Base-by-base conservation (phyloP, 2,888 invertebrate species). In the Melieria picta region DNA sequence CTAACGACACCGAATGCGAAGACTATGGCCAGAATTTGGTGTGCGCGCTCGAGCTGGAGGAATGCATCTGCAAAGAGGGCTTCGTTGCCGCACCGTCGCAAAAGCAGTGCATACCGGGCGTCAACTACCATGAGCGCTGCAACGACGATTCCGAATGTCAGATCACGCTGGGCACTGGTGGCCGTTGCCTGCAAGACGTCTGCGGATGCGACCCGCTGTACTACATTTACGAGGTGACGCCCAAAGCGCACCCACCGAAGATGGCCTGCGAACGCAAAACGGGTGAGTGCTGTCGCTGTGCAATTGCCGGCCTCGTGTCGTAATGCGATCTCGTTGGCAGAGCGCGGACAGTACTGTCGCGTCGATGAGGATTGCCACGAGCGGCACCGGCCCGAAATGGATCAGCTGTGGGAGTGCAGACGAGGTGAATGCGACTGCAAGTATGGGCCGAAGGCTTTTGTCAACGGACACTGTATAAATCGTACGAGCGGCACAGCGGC, bases 401-500 rank as follows among this genome's bases (percentile, higher is more conserved):
- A 79, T 5, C 80, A 80, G 47, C 71, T 77, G 5, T 77, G 82
- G 81, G 68, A 74, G 45, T 82, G 82, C 65, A 57, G 62, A 65
- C 76, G 77, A 42, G 79, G 79, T 13, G 82, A 82, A 74, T 82
- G 82, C 66, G 69, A 71, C 52, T 82, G 16, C 16, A 16, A 16
- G 16, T 16, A 16, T 16, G 16, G 16, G 16, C 16, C 16, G 16
- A 1, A 16, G 16, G 16, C 16, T 16, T 16, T 16, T 16, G 16
- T 16, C 16, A 16, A 2, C 16, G 16, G 16, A 16, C 16, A 16
- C 16, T 16, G 16, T 16, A 16, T 16, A 16, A 16, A 16, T 16
- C 16, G 16, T 16, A 16, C 16, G 16, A 16, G 16, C 16, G 16
- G 16, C 16, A 16, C 16, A 16, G 2, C 16, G 16, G 2, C 16